phyloP scores from a whole-genome alignment of 1,140 invertebrate genomes.

The Monochamus saltuarius region DNA sequence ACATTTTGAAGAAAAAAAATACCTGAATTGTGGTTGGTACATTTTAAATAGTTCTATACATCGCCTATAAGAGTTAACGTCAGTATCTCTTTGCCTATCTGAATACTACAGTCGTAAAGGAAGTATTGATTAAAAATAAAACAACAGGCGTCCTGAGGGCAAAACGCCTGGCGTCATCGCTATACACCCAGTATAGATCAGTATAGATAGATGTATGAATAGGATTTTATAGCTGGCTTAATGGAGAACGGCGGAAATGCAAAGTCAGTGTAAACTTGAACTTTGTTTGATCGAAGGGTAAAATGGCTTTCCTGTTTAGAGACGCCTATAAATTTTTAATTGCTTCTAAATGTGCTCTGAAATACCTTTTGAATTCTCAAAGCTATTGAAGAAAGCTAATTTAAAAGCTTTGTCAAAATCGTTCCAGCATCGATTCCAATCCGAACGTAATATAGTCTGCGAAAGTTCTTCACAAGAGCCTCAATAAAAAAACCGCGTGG shows the following conservation, averaged over 20 bases:
- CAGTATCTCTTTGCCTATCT: too few relatives aligned
- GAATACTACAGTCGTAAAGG: too few relatives aligned
- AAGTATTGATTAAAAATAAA: too few relatives aligned
- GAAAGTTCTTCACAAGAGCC: conserved; percentile 14
- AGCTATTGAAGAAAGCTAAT: conserved; percentile 26
- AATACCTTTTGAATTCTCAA: neutral
- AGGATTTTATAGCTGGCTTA: conserved; percentile 1
- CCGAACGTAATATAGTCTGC: conserved; percentile 17
- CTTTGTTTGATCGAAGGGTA: conserved; percentile 16
- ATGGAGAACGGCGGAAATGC: conserved; percentile 17
- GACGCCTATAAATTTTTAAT: conserved; percentile 27
- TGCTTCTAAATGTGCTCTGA: conserved; percentile 6
- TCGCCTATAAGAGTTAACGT: too few relatives aligned
- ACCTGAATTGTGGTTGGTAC: too few relatives aligned
- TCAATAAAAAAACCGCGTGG: conserved; percentile 12
- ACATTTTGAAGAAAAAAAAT: too few relatives aligned
- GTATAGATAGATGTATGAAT: too few relatives aligned
- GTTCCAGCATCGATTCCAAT: conserved; percentile 14
- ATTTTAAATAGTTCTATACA: too few relatives aligned
- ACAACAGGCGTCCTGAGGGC: too few relatives aligned
- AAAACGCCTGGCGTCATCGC: too few relatives aligned
- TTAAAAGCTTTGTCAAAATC: conserved; percentile 23
- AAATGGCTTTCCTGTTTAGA: neutral
- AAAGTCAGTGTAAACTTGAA: conserved; percentile 26
- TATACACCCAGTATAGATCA: too few relatives aligned